Evolutionary conservation across 53 echinoderm and acorn worm genomes (phyloP), one percentile per base, ranked within the genome.

Genomic region (Astropecten irregularis): DNA sequence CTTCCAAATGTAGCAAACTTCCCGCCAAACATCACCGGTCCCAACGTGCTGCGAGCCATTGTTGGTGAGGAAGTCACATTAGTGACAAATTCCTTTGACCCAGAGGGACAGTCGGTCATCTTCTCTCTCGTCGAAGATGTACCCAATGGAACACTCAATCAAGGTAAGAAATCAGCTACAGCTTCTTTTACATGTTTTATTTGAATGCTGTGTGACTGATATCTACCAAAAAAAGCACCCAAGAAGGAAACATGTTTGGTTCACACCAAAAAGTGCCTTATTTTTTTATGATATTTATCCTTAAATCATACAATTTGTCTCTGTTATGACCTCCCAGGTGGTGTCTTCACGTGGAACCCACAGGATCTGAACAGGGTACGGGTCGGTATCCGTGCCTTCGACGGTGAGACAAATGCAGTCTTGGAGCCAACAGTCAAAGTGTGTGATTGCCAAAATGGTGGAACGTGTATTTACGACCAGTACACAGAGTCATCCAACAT

Each of bases 361-460:
- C 23, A 44, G 18, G 85, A 52, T 59, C 63, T 58, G 18, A 71
- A 82, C n/a, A 70, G 66, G 26, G 86, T 86, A 40, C 71, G 84
- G 19, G 63, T 95, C 4, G 90, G 87, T 9, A 86, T 95, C 60
- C 83, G 71, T n/a, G 95, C 93, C 6, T 88, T 76, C 10, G 95
- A 95, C 40, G 90, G 90, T 37, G 56, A 66, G 56, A 64, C 90
- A 0, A 57, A 63, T 19, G 51, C 90, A 6, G 88, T 81, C 1
- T 66, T 93, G 11, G 68, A 93, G 36, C 93, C 93, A 2, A 83
- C 64, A 18, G 85, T 95, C 63, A 85, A 84, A 22, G 19, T 95
- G 0, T 95, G 95, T 76, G 83, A 93, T 51, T 95, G 95, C 69
- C 82, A 93, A 68, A 95, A 95, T 52, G 92, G 87, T 32, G 95